Base-by-base conservation (phyloP, 1,140 invertebrate genomes). In the Oncopodura yosiiana region DNA sequence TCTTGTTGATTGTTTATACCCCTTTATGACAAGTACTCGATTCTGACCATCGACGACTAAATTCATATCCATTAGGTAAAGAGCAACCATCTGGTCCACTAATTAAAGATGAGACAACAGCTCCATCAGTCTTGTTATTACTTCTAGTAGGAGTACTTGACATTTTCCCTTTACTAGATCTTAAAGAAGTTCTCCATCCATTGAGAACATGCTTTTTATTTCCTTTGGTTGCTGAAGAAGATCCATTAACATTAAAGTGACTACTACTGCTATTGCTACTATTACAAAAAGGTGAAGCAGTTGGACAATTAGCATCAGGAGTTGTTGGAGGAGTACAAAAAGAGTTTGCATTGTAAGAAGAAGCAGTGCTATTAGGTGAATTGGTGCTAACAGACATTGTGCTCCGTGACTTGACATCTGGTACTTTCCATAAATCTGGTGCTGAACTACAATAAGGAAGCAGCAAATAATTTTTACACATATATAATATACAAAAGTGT, bases 1-100 rank as follows among this genome's bases (percentile, higher is more conserved):
- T n/a, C n/a, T n/a, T n/a, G n/a, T n/a, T n/a, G n/a, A 18, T 41
- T 52, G 14, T 42, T 14, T 12, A 36, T 61, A 63, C 62, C 62
- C 58, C 44, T 49, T 60, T 58, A 11, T 53, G 56, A 6, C 45
- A 12, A 5, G 53, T 48, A 38, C 56, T 55, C 12, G 63, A 55
- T 56, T 66, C 64, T 19, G 64, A 66, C 65, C 65, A 66, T 19
- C 65, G 51, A 19, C 65, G 53, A 12, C 50, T 38, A 23, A 36
- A n/a, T n/a, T n/a, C n/a, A n/a, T n/a, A n/a, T n/a, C n/a, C n/a
- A n/a, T n/a, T n/a, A n/a, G n/a, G n/a, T n/a, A n/a, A n/a, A n/a
- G n/a, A n/a, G n/a, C n/a, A n/a, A n/a, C n/a, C n/a, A n/a, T n/a
- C n/a, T n/a, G n/a, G 30, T 34, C 30, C 8, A 34, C n/a, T 34